These are phyloP conservation scores for Eclectus roratus DNA, from an alignment of 2,113 vertebrate species.

Conservation along the genomic window DNA sequence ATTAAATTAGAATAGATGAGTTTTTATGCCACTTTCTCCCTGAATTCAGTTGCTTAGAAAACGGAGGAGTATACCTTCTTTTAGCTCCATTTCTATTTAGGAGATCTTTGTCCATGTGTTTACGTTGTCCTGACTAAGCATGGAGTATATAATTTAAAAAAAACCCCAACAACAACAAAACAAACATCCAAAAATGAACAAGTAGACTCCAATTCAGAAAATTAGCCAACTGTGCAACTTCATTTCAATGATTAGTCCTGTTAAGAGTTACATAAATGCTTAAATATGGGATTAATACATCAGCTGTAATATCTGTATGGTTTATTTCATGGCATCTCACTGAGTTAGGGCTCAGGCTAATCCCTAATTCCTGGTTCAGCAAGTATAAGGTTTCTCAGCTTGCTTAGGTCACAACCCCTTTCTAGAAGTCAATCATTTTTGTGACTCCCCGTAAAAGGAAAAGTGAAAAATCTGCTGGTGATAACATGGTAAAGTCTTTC, in stretches of 20 bases:
- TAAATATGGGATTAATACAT: background rate
- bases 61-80: background rate
- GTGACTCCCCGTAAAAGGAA: constrained; percentile 9
- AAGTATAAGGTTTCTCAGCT: background rate
- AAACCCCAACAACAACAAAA: rapidly evolving
- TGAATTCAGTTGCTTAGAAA: background rate
- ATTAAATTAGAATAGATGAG: background rate
- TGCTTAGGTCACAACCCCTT: constrained; percentile 32
- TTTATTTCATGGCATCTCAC: background rate
- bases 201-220: background rate
- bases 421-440: constrained; percentile 51
- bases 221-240: background rate
- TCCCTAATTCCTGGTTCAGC: background rate
- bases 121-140: background rate
- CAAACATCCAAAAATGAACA: background rate
- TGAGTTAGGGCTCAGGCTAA: background rate
- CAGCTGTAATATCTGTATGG: background rate
- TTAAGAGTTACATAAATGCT: background rate
- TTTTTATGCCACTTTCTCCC: background rate
- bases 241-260: background rate
- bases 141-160: background rate
- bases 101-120: background rate
- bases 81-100: background rate
- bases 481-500: background rate
- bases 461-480: constrained; percentile 26